phyloP scores from a whole-genome alignment of 1,140 invertebrate genomes.

The Papilio xuthus region DNA sequence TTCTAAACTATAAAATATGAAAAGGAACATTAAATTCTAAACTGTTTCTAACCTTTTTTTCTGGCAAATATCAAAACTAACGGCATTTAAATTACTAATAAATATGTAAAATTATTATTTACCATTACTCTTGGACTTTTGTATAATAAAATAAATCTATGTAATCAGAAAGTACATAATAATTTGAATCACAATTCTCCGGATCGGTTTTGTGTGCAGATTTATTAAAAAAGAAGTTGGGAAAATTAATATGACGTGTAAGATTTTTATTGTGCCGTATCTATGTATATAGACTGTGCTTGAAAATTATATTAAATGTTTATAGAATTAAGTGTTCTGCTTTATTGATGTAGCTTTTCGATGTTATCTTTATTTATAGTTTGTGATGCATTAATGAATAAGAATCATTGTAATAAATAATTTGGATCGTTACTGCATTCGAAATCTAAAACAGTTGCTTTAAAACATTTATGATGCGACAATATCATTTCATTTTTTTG shows the following conservation, averaged over 20 bases:
- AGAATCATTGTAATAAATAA: neutral
- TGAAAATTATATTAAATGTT: neutral
- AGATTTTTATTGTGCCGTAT: neutral
- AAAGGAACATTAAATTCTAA: too few species aligned
- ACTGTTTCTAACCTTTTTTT: too few species aligned
- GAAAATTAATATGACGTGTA: neutral
- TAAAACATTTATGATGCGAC: neutral
- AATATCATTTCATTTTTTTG: neutral
- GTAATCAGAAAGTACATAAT: too few species aligned
- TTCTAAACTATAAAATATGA: too few species aligned
- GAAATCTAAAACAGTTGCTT: neutral
- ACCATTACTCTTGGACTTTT: too few species aligned
- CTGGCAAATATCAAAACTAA: too few species aligned
- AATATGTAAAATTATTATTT: too few species aligned
- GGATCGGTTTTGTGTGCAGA: neutral
- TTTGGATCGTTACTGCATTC: neutral
- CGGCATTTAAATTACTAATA: too few species aligned
- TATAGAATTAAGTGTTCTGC: neutral
- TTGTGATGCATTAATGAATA: neutral
- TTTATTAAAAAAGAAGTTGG: neutral
- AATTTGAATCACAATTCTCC: neutral
- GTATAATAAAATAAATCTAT: too few species aligned
- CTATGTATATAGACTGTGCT: neutral
- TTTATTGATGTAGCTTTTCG: slow-evolving; percentile 3
- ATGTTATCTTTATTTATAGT: neutral